Base-by-base conservation (phyloP, 2,797 vertebrate species). In the Streptopelia turtur region DNA sequence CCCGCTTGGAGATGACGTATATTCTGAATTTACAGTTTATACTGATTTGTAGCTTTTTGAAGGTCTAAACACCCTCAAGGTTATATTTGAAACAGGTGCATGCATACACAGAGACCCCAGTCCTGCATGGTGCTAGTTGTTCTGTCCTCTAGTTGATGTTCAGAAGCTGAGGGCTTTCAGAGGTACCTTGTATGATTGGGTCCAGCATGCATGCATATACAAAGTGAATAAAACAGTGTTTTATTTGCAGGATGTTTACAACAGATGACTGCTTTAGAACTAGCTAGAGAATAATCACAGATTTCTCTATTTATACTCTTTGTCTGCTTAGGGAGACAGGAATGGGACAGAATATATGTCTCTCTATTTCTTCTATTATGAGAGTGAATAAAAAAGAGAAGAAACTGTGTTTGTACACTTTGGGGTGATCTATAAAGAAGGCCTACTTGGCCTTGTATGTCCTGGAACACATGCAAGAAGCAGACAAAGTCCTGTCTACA, bases 21-120 rank as follows among this genome's bases (percentile, higher is more conserved):
- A 95, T 97, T 99, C 99, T 21, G 99, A 99, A 97, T 95, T 98
- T 91, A 99, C 97, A 4, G 98, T 98, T 94, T 97, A 98, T 97
- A 99, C 98, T 98, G 97, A 98, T 96, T 86, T 95, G 69, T 96
- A 96, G 82, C 41, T 90, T 22, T 78, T 60, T 60, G 52, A 81
- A 92, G 53, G 52, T 86, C 66, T 93, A 68, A 25, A 30, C 39
- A 35, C 41, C 30, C 87, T 89, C 63, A 23, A 27, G 16, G 55
- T 91, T 89, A 6, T 59, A 21, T 70, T 64, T 82, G 22, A 60
- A 82, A 43, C 60, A 79, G 71, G 12, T 80, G 16, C 82, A 18
- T 37, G 70, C 59, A 53, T 68, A 68, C 59, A 83, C 63, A 70
- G 75, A 84, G 81, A 64, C 17, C 83, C 39, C 60, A 77, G 79